Conservation (phyloP, 1,140 invertebrate species). For the Stenopsyche tienmushanensis region DNA sequence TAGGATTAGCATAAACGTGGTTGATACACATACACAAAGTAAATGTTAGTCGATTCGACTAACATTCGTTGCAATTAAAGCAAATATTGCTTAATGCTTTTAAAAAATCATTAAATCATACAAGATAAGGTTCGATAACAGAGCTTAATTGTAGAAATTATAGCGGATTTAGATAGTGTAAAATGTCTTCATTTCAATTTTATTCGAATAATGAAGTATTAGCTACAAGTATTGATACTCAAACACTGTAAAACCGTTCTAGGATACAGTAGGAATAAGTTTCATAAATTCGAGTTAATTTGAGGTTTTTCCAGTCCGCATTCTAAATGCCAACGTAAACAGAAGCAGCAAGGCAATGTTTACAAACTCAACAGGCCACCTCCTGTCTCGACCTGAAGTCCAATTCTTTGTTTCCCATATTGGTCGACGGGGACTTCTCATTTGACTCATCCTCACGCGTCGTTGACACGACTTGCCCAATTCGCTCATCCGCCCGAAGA, state of each 20-base stretch:
- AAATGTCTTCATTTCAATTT: too few relatives aligned
- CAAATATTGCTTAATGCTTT: too few relatives aligned
- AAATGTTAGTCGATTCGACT: too few relatives aligned
- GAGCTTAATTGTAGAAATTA: too few relatives aligned
- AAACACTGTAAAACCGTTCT: neutral
- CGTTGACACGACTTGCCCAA: neutral
- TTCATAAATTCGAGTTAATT: neutral
- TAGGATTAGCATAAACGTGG: too few relatives aligned
- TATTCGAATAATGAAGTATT: too few relatives aligned
- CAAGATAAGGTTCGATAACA: neutral
- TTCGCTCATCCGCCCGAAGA: neutral
- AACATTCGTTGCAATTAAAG: too few relatives aligned
- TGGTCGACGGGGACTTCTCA: neutral
- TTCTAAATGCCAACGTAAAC: neutral
- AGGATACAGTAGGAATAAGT: neutral
- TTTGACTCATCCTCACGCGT: slow-evolving; percentile 4
- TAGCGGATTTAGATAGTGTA: too few relatives aligned
- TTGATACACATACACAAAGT: too few relatives aligned
- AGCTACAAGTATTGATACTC: neutral
- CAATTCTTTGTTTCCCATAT: slow-evolving; percentile 4
- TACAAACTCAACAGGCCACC: neutral
- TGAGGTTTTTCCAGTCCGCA: neutral
- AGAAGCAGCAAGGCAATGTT: neutral
- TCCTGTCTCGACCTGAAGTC: neutral
- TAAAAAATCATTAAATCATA: neutral